Percentiles rank a stretch among this genome's conserved stretches.
Conservation (phyloP, 2,888 invertebrate species). For the Strigamia maritima region DNA sequence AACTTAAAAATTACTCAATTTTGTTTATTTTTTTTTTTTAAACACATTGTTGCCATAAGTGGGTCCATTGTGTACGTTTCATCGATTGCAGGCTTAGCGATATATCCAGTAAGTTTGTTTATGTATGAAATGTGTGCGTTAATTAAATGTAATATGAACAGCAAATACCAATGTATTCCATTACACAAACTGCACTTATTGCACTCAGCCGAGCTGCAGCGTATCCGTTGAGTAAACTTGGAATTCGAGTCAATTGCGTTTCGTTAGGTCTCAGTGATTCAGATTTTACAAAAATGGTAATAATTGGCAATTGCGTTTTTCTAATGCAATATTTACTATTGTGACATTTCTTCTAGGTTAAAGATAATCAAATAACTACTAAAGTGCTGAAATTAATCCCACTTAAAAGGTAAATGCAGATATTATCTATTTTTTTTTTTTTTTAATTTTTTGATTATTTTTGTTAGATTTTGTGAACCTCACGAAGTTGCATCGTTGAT, state of each 20-base stretch:
- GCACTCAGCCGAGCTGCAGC: constrained; percentile 83
- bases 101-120: constrained; percentile 66
- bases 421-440: neutral
- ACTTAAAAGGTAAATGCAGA: no score
- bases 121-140: no score
- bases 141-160: no score
- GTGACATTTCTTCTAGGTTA: constrained; percentile 56
- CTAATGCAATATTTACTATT: no score
- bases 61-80: constrained; percentile 72
- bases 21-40: constrained; percentile 38
- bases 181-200: constrained; percentile 88
- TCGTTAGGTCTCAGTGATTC: constrained; percentile 90
- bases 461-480: constrained; percentile 49
- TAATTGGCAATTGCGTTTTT: no score
- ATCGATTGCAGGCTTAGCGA: constrained; percentile 71
- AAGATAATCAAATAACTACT: constrained; percentile 38
- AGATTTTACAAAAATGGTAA: constrained; percentile 66
- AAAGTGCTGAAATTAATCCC: neutral
- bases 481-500: constrained; percentile 73
- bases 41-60: no score
- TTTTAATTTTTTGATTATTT: neutral
- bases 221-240: constrained; percentile 69
- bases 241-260: constrained; percentile 88
- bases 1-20: no score
- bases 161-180: constrained; percentile 85